A percentile compares a stretch with the other conserved stretches of the same genome.
phyloP scores from a whole-genome alignment of 2,113 vertebrate species.

The Alouatta palliata region DNA sequence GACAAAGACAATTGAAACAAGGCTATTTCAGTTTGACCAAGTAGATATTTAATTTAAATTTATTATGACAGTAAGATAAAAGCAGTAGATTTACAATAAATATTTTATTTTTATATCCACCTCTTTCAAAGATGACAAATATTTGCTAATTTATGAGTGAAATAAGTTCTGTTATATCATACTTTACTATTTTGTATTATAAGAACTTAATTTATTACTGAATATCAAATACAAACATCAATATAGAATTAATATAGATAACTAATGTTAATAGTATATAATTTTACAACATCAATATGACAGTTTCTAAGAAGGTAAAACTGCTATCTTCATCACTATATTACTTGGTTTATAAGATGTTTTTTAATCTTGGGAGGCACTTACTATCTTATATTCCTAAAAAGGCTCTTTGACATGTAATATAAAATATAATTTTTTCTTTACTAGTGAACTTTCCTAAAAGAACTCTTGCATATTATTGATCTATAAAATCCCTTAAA shows the following conservation, averaged over 20 bases:
- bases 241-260: neutral
- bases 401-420: neutral
- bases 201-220: neutral
- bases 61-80: conserved; percentile 16
- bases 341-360: neutral
- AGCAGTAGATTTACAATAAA: conserved; percentile 9
- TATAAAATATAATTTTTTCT: neutral
- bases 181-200: neutral
- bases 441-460: neutral
- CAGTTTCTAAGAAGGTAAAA: neutral
- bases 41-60: conserved; percentile 26
- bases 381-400: conserved; percentile 36
- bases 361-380: neutral
- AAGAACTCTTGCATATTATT: neutral
- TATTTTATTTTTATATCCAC: neutral
- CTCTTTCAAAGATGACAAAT: neutral
- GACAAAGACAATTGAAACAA: conserved; percentile 16
- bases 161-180: neutral
- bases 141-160: conserved; percentile 1
- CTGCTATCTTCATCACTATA: neutral
- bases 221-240: neutral
- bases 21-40: neutral
- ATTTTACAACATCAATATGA: conserved; percentile 7
- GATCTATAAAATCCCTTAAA: neutral
- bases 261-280: neutral